These are phyloP conservation scores for Menura novaehollandiae DNA, from an alignment of 2,113 vertebrate genomes.

Conservation along the genomic window DNA sequence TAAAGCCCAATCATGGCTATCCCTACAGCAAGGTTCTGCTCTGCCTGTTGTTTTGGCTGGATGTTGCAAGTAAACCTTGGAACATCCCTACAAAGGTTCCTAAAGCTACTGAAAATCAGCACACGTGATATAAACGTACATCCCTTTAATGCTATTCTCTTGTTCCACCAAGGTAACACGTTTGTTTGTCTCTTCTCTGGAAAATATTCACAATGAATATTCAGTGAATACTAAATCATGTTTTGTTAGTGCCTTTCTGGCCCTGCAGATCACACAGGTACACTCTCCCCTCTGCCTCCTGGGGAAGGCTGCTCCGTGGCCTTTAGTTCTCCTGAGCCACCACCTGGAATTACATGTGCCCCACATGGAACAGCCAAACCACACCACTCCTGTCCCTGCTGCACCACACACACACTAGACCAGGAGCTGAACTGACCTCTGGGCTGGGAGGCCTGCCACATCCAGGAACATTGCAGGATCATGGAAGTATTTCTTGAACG, in stretches of 20 bases:
- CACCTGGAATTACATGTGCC: fast-evolving
- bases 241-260: not conserved
- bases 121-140: not conserved
- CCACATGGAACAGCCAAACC: not conserved
- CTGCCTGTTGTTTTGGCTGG: not conserved
- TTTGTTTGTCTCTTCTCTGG: not conserved
- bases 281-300: not conserved
- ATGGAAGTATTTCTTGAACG: not conserved
- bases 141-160: not conserved
- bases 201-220: not conserved
- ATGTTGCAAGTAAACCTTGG: not conserved
- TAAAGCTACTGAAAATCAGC: not conserved
- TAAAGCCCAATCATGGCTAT: not conserved
- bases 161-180: not conserved
- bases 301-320: not conserved
- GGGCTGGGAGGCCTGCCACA: not conserved
- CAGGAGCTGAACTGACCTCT: fast-evolving
- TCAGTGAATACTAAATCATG: not conserved
- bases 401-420: not conserved
- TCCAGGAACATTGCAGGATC: not conserved
- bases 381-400: too few relatives aligned
- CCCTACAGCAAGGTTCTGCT: not conserved
- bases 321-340: not conserved
- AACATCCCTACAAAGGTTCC: not conserved
- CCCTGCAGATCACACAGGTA: not conserved